Base-by-base conservation (phyloP, 1,140 invertebrate species). In the Drusus annulatus region DNA sequence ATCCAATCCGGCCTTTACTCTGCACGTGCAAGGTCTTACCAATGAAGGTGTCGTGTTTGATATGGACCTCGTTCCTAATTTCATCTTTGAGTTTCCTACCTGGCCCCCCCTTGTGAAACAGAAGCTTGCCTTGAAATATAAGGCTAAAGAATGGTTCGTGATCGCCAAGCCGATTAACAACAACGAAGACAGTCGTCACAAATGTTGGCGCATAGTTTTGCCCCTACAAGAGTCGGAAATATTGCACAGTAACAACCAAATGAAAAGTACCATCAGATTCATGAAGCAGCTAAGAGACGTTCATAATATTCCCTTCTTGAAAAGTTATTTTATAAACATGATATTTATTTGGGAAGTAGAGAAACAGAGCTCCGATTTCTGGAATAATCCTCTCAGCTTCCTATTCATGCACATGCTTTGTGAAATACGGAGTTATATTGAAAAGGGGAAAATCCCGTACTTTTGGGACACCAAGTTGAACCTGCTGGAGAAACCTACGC, bases 291-390 rank as follows among this genome's bases (percentile, higher is more conserved):
- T 71, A 2, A 51, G 68, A 21, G 68, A 71, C n/a, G 15, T 6
- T 23, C 19, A 51, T 1, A 16, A 25, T 15, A 71, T 71, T n/a
- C 68, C 36, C 0, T 71, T 52, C 17, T 25, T 71, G 21, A 71
- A 71, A 15, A 71, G 68, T 52, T 71, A 71, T 21, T 71, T 52
- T 23, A 71, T 71, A n/a, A 71, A 71, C 50, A 71, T 50, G 23
- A 13, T 71, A 1, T 71, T 71, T 52, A 23, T 71, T 21, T 71
- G 17, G 68, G 68, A 71, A 54, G 45, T 16, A 3, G 68, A 71
- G 0, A 52, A 19, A 23, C 17, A 71, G 68, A 21, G 10, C n/a
- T 1, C 16, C 1, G 68, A 71, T 15, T 71, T 71, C 21, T 71
- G 68, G 68, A 71, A 23, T 3, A 71, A 71, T 15, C 19, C 45